Evolutionary conservation across 2,888 invertebrate species (phyloP), one percentile per base, ranked within the genome.

Genomic region (Sinopyrophorus schimmeli): DNA sequence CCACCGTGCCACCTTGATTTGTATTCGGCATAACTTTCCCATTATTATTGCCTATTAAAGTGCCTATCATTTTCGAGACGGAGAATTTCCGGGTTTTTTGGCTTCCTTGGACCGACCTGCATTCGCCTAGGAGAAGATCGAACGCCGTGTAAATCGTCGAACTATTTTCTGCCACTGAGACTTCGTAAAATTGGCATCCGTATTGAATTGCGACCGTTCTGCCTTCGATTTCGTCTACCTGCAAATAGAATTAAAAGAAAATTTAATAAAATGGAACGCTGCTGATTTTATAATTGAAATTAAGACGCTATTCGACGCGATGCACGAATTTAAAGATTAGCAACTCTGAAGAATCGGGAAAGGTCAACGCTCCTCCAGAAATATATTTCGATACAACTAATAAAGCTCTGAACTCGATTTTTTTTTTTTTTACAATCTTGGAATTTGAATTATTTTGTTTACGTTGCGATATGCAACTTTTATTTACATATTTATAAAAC

Each of bases 81-180:
- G 86, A 86, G 73, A 87, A 87, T 70, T 87, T 87, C 58, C 86
- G 75, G 57, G 82, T 79, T 61, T 84, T 81, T 61, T 81, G 79
- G 21, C 67, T 65, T 20, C 64, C 49, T 47, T 68, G 70, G 14
- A 62, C 61, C 11, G 76, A 77, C 51, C 83, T 79, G 48, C 84
- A 84, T 65, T 87, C 86, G 50, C 80, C 80, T 17, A 88, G 76
- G 15, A 87, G 73, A 30, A 79, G 75, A 67, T 87, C 87, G 62
- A 89, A 86, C 46, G 86, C 83, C 32, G 84, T 80, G 72, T 86
- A 86, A 30, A 89, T 80, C 60, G 83, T 82, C 9, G 83, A 80
- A 14, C 83, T 84, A 72, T 88, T 88, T 70, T 89, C 88, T 0
- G 88, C 88, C 4, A 88, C 88, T 12, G 87, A 87, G n/a, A 88